These are phyloP conservation scores for Aphrophora alni DNA, from an alignment of 2,888 invertebrate species.

Conservation along the genomic window DNA sequence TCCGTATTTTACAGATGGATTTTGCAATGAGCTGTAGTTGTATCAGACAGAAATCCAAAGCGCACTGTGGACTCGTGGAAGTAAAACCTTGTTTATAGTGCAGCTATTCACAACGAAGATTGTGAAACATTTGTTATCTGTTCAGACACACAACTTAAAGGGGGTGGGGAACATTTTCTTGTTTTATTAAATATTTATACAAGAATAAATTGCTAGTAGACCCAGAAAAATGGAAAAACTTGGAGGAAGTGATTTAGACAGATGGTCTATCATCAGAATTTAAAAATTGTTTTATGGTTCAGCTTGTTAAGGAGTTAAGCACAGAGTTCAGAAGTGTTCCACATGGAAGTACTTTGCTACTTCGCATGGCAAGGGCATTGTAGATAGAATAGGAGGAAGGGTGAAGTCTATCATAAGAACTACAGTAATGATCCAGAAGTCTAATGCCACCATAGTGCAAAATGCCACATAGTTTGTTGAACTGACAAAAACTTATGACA, in stretches of 20 bases:
- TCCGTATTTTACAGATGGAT: neutral
- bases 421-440: conserved; percentile 10
- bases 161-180: neutral
- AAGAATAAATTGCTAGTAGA: neutral
- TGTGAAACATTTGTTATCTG: neutral
- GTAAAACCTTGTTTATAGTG: neutral
- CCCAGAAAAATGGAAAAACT: neutral
- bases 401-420: conserved; percentile 20
- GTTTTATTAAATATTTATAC: conserved; percentile 9
- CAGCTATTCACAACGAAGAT: neutral
- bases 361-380: conserved; percentile 21
- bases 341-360: conserved; percentile 16
- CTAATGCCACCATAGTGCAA: conserved; percentile 17
- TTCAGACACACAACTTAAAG: neutral
- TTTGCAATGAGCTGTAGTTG: neutral
- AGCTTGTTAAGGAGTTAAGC: neutral
- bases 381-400: conserved; percentile 6
- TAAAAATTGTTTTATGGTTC: neutral
- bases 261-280: neutral
- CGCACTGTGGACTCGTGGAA: neutral
- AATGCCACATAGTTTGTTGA: neutral
- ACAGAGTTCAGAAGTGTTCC: neutral
- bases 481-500: conserved; percentile 9
- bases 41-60: neutral
- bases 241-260: neutral